Evolutionary conservation across 2,797 vertebrate species (phyloP).

Genomic region (Lophius americanus): DNA sequence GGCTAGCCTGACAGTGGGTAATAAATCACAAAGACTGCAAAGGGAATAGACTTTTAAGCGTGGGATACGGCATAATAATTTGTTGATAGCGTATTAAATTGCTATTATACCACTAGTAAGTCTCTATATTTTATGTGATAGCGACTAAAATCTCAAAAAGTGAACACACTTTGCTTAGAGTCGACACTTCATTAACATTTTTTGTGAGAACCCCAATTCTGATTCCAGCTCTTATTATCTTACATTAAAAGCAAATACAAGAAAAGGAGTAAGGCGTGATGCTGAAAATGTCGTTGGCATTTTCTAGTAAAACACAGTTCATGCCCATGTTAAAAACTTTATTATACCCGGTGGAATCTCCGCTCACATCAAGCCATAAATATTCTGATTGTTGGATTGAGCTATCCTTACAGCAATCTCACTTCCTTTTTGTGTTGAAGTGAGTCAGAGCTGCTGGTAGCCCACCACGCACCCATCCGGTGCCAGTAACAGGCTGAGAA

Average conservation of each 20-base stretch:
- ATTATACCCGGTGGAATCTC: conserved; percentile 14
- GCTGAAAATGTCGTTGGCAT: neutral
- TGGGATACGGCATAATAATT: neutral
- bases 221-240: neutral
- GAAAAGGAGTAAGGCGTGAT: neutral
- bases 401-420: conserved; percentile 16
- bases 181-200: too few species aligned
- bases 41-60: neutral
- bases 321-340: conserved; percentile 14
- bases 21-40: conserved; percentile 12
- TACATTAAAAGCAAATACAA: neutral
- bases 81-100: neutral
- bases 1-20: conserved; percentile 2
- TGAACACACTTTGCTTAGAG: neutral
- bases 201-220: neutral
- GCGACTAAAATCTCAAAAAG: neutral
- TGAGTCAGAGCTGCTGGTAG: conserved; percentile 46
- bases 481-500: conserved; percentile 51
- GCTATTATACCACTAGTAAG: neutral
- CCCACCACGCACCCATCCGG: conserved; percentile 30
- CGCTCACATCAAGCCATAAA: conserved; percentile 18
- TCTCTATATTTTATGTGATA: neutral
- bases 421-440: conserved; percentile 31
- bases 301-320: neutral
- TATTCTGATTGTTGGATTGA: conserved; percentile 42